Evolutionary conservation across 2,113 vertebrate species (phyloP).

Genomic region (Bolborhynchus lineola): DNA sequence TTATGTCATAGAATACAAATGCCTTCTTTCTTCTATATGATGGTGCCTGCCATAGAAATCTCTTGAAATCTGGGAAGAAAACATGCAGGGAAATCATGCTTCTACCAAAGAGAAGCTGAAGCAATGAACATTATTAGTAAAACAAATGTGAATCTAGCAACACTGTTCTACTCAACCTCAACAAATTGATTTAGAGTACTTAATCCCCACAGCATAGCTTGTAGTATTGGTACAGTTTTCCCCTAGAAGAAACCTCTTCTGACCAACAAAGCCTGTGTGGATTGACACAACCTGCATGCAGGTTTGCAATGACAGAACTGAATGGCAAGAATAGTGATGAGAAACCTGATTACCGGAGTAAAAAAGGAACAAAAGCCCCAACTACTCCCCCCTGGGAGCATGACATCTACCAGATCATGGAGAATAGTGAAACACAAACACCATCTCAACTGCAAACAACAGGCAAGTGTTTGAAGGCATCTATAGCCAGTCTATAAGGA

Average conservation of each 20-base stretch:
- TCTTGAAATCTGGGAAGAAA: neutral
- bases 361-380: neutral
- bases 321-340: neutral
- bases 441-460: neutral
- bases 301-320: neutral
- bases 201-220: neutral
- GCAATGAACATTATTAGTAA: neutral
- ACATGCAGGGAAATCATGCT: neutral
- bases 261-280: neutral
- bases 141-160: neutral
- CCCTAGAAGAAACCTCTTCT: neutral
- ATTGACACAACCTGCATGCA: fast-evolving
- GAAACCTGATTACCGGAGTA: neutral
- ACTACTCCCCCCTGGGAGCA: neutral
- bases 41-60: neutral
- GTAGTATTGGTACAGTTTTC: neutral
- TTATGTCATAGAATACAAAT: neutral
- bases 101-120: neutral
- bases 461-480: neutral
- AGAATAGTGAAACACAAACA: neutral
- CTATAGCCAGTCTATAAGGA: neutral
- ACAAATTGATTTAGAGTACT: neutral
- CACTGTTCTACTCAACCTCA: neutral
- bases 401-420: neutral
- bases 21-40: neutral